Conservation (phyloP, 2,888 invertebrate genomes). For the Amphipoea oculea region DNA sequence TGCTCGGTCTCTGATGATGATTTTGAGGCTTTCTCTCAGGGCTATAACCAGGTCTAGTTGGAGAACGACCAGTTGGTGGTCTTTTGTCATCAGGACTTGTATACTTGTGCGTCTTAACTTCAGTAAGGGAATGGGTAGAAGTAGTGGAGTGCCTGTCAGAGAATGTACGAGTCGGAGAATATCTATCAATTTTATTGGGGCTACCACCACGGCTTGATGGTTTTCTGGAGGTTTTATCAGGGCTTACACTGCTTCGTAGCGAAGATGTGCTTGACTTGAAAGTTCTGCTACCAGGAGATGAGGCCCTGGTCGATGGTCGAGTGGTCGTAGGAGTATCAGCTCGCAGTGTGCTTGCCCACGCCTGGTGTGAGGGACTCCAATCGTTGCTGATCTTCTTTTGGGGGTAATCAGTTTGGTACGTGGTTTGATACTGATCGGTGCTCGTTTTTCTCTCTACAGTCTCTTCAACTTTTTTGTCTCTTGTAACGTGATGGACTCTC, state of each 20-base stretch:
- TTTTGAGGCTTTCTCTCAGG: conserved; percentile 78
- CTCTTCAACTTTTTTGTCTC: conserved; percentile 76
- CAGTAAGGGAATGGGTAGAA: conserved; percentile 76
- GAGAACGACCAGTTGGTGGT: conserved; percentile 75
- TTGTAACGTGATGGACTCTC: conserved; percentile 70
- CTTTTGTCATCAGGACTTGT: conserved; percentile 75
- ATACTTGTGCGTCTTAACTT: conserved; percentile 75
- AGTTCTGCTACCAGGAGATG: conserved; percentile 89
- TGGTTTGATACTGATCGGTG: conserved; percentile 90
- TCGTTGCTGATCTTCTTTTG: conserved; percentile 91
- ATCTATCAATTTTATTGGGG: conserved; percentile 76
- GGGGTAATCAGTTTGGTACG: conserved; percentile 91
- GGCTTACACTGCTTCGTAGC: conserved; percentile 89
- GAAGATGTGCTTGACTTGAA: conserved; percentile 89
- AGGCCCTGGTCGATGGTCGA: conserved; percentile 88
- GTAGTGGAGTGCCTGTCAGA: conserved; percentile 78
- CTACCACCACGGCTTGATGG: conserved; percentile 83
- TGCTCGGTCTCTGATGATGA: conserved; percentile 72
- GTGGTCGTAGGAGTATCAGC: conserved; percentile 91
- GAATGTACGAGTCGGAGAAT: conserved; percentile 78
- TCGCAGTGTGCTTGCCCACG: conserved; percentile 93
- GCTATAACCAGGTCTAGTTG: conserved; percentile 75
- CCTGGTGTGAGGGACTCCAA: conserved; percentile 93
- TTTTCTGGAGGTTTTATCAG: conserved; percentile 82
- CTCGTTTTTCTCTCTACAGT: conserved; percentile 77